Evolutionary conservation across 2,113 vertebrate species (phyloP), one percentile per base, ranked within the genome.

Genomic region (Oryzias melastigma): DNA sequence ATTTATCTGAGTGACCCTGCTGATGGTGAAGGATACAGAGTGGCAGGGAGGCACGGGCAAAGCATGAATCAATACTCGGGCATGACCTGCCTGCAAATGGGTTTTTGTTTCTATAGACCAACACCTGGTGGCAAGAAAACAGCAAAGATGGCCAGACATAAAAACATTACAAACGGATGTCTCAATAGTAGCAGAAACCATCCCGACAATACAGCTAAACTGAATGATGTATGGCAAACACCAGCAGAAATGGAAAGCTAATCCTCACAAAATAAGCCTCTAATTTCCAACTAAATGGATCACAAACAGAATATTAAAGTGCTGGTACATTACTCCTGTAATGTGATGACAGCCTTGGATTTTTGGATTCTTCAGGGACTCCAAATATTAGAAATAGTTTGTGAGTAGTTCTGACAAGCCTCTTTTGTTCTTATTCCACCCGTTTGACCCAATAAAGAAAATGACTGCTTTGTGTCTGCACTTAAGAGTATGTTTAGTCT

Each of bases 41-140:
- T 62, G 45, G 65, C 67, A 79, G 17, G 44, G 51, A 62, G 48
- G 29, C 64, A 51, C 42, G 13, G 63, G 15, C 53, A 17, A 52
- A 54, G 54, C 56, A 62, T 70, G 69, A 84, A 86, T 87, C 83
- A 87, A 67, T 60, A 27, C 78, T 62, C 53, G 54, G 35, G 61
- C 67, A 70, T 24, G 52, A 15, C 62, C 77, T n/a, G 20, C 43
- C 63, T 46, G 18, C 51, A 74, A 71, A 78, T 69, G 42, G 83
- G 59, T 51, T 71, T 18, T 52, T 61, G 63, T 75, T 47, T 69
- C 80, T 80, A 77, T 18, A 62, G 27, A 20, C 46, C 27, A 61
- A 62, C 52, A 68, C 62, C 68, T 69, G 65, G 48, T n/a, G 44
- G 61, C 52, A 42, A 71, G 73, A 75, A 78, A 70, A 71, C 57